Base-by-base conservation (phyloP, 2,113 vertebrate species). In the Tauraco erythrolophus region DNA sequence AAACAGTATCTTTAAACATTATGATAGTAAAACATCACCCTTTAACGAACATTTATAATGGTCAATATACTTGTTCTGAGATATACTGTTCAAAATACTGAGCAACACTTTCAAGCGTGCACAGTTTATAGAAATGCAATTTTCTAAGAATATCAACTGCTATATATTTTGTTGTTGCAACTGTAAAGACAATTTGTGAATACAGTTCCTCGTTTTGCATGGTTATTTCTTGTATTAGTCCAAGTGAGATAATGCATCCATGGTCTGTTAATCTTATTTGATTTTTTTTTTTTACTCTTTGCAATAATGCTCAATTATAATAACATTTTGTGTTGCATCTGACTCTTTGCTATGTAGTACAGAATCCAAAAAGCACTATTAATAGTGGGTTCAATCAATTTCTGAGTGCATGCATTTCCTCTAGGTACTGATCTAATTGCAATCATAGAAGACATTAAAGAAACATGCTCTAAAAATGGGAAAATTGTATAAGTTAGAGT, bases 341-440 rank as follows among this genome's bases (percentile, higher is more conserved):
- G 69, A 94, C 50, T 96, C 68, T 75, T 68, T 96, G 62, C 70
- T 92, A 94, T 94, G 58, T 87, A 85, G 56, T 74, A 78, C 37
- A 96, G 92, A 96, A 96, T 94, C 50, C 78, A 75, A 84, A 97
- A 93, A 62, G 28, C 43, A 88, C 89, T 96, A 94, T 95, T 97
- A 97, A 95, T 96, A 97, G 95, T 92, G 94, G 50, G 64, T 89
- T 97, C 86, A 97, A 96, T 97, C 91, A 95, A 92, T 96, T 96
- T 96, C 75, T 92, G 94, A 96, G 91, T 95, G 96, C 92, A 94
- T 80, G 83, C 89, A 95, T 97, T 97, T 97, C 97, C 96, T 97
- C 96, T 96, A 96, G 93, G 74, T 97, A 94, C 92, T 83, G 92
- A 85, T 97, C 85, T 98, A 98, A 98, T 97, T 98, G 97, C 97